These are phyloP conservation scores for Opisthocomus hoazin DNA, from an alignment of 2,113 vertebrate genomes.

Conservation along the genomic window DNA sequence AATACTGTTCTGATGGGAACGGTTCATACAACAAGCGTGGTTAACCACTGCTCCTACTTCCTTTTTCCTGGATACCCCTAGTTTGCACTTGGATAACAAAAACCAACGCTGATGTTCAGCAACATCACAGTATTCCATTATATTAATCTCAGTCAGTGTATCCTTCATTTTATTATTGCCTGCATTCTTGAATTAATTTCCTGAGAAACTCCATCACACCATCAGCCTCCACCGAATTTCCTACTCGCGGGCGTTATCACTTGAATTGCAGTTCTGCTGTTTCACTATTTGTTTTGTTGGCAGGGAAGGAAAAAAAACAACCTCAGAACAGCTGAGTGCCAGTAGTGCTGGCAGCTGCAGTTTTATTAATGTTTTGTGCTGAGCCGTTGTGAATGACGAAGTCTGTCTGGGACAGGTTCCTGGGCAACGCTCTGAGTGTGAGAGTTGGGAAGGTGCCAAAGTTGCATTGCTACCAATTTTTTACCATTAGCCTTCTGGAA, in stretches of 20 bases:
- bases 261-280: background rate
- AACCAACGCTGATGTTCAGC: background rate
- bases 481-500: conserved; percentile 16
- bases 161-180: background rate
- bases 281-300: background rate
- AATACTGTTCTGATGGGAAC: background rate
- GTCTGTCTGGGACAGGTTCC: background rate
- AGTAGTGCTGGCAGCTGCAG: background rate
- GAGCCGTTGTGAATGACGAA: conserved; percentile 9
- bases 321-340: background rate
- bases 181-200: background rate
- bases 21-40: background rate
- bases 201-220: background rate
- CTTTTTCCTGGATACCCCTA: background rate
- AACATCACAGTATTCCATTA: background rate
- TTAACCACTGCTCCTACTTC: background rate
- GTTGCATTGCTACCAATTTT: conserved; percentile 1
- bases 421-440: background rate
- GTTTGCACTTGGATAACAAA: background rate
- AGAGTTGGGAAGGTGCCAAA: background rate
- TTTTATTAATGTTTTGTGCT: conserved; percentile 45
- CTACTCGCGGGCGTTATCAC: background rate
- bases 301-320: background rate
- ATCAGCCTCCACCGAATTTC: background rate
- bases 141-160: background rate